Evolutionary conservation across 1,140 invertebrate species (phyloP).

Genomic region (Conus ventricosus): DNA sequence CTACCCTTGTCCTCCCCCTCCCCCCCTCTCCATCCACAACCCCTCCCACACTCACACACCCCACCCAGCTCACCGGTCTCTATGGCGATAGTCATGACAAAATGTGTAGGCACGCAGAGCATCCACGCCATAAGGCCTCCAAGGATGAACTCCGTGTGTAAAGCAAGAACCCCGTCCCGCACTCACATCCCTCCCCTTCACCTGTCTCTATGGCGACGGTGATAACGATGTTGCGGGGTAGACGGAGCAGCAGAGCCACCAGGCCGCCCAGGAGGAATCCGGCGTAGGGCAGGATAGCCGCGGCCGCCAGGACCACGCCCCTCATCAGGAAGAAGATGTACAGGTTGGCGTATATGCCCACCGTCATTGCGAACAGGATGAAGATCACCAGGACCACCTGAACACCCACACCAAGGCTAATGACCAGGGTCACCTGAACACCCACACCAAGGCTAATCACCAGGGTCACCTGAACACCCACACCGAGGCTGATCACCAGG

Average conservation of each 20-base stretch:
- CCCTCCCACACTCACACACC: background rate
- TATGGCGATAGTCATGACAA: slow-evolving; percentile 76
- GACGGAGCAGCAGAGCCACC: slow-evolving; percentile 60
- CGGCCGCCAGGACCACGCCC: slow-evolving; percentile 81
- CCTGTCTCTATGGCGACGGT: slow-evolving; percentile 77
- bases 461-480: too few relatives aligned
- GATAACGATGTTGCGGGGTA: slow-evolving; percentile 68
- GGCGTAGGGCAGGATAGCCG: slow-evolving; percentile 89
- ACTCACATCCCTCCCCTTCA: background rate
- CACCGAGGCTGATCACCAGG: too few relatives aligned
- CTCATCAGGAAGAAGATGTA: slow-evolving; percentile 91
- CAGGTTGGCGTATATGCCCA: slow-evolving; percentile 92
- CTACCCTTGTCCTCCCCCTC: background rate
- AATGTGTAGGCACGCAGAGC: slow-evolving; percentile 58
- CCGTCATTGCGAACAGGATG: slow-evolving; percentile 91
- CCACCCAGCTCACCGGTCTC: slow-evolving; percentile 68
- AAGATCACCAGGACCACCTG: slow-evolving; percentile 88
- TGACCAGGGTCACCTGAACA: too few relatives aligned
- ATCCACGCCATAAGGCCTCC: slow-evolving; percentile 77
- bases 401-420: too few relatives aligned
- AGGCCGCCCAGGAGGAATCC: slow-evolving; percentile 87
- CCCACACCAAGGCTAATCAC: too few relatives aligned
- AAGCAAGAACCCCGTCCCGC: slow-evolving; percentile 79
- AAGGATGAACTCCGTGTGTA: slow-evolving; percentile 88
- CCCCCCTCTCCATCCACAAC: background rate